Evolutionary conservation across 2,888 invertebrate species (phyloP).

Genomic region (Macrophya alboannulata): DNA sequence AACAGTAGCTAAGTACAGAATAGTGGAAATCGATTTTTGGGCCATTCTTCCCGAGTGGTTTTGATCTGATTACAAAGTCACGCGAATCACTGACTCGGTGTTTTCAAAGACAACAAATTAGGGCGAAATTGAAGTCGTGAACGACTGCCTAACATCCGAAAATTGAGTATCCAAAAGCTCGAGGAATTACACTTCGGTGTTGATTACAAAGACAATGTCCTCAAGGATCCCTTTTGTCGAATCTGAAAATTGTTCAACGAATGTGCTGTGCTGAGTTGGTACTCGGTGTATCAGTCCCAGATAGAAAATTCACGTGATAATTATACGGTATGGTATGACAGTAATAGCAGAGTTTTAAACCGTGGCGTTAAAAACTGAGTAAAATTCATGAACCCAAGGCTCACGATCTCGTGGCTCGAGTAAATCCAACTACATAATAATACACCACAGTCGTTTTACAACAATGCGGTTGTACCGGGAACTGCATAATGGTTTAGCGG

Average conservation of each 20-base stretch:
- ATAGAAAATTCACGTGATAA: neutral
- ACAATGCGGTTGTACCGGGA: slow-evolving; percentile 21
- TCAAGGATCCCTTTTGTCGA: no score
- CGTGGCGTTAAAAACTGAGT: neutral
- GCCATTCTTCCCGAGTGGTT: neutral
- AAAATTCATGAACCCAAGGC: neutral
- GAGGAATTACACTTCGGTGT: neutral
- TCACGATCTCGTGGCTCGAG: neutral
- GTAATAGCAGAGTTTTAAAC: neutral
- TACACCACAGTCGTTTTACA: slow-evolving; percentile 12
- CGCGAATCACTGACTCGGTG: neutral
- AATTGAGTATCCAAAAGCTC: neutral
- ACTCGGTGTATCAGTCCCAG: neutral
- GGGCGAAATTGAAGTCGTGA: neutral
- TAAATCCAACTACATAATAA: neutral
- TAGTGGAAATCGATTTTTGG: neutral
- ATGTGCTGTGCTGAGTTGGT: neutral
- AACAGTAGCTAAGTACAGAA: neutral
- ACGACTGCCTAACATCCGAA: neutral
- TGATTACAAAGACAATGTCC: neutral
- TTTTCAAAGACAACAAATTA: neutral
- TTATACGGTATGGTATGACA: neutral
- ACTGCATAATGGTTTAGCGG: slow-evolving; percentile 42
- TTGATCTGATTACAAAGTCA: neutral
- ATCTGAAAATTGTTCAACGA: no score